Conservation (phyloP, 2,888 invertebrate species). For the Agrotis exclamationis region DNA sequence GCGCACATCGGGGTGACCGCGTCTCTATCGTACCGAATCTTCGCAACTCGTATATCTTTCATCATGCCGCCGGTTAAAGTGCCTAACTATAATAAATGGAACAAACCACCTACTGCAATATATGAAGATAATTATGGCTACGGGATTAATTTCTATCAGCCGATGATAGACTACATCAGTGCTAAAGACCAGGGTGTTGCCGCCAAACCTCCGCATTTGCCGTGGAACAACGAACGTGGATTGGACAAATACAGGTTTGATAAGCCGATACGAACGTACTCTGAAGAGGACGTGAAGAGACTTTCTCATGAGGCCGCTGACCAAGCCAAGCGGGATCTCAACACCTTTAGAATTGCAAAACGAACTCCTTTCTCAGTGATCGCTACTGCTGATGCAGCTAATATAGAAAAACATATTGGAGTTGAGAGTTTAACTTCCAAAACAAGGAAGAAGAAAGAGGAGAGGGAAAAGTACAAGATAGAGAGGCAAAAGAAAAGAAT, state of each 20-base stretch:
- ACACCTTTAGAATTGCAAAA: slow-evolving; percentile 91
- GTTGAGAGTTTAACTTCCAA: slow-evolving; percentile 87
- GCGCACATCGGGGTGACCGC: slow-evolving; percentile 71
- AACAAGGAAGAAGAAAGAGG: slow-evolving; percentile 87
- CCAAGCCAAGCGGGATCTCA: slow-evolving; percentile 93
- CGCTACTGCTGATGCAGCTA: slow-evolving; percentile 92
- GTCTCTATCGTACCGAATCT: slow-evolving; percentile 75
- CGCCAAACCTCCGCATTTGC: slow-evolving; percentile 92
- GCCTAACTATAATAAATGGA: slow-evolving; percentile 87
- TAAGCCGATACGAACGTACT: slow-evolving; percentile 92
- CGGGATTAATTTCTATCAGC: slow-evolving; percentile 96
- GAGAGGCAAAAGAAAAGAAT: slow-evolving; percentile 87
- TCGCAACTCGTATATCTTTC: slow-evolving; percentile 76
- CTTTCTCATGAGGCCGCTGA: slow-evolving; percentile 93
- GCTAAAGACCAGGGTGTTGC: slow-evolving; percentile 91
- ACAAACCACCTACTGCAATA: slow-evolving; percentile 92
- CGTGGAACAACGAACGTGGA: slow-evolving; percentile 94
- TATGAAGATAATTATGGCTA: slow-evolving; percentile 96
- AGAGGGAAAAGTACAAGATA: slow-evolving; percentile 79
- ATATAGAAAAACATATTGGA: slow-evolving; percentile 92
- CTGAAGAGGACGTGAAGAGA: slow-evolving; percentile 92
- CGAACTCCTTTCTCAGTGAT: slow-evolving; percentile 92
- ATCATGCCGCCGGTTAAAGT: slow-evolving; percentile 87
- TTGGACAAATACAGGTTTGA: slow-evolving; percentile 93
- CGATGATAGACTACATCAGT: slow-evolving; percentile 96